Evolutionary conservation across 2,797 vertebrate genomes (phyloP).

Genomic region (Notolabrus celidotus): DNA sequence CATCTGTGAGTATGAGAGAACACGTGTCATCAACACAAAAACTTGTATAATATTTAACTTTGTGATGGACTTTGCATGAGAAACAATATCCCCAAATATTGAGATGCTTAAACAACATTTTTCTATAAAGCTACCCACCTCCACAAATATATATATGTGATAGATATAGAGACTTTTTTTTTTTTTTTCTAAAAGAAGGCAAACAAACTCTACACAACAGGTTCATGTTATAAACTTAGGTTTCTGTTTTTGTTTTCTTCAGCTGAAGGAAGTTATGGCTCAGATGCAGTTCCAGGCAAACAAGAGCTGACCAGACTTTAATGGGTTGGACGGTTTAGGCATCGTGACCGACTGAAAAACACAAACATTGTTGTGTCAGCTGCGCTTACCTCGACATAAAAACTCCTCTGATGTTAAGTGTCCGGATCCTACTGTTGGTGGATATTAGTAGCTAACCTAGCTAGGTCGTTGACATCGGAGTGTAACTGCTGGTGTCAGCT

Average conservation of each 20-base stretch:
- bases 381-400: slow-evolving; percentile 5
- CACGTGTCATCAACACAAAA: slow-evolving; percentile 42
- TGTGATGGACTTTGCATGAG: slow-evolving; percentile 61
- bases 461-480: slow-evolving; percentile 50
- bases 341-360: slow-evolving; percentile 20
- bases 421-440: slow-evolving; percentile 20
- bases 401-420: slow-evolving; percentile 20
- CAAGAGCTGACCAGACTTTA: slow-evolving; percentile 64
- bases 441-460: slow-evolving; percentile 23
- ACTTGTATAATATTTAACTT: slow-evolving; percentile 35
- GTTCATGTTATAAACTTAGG: slow-evolving; percentile 66
- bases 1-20: slow-evolving; percentile 27
- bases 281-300: slow-evolving; percentile 86
- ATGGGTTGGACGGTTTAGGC: slow-evolving; percentile 55
- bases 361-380: slow-evolving; percentile 1
- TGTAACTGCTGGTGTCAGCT: slow-evolving; percentile 76
- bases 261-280: slow-evolving; percentile 84
- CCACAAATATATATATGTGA: slow-evolving; percentile 79
- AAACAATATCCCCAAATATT: slow-evolving; percentile 71
- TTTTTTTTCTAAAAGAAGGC: slow-evolving; percentile 76
- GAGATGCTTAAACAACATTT: slow-evolving; percentile 76
- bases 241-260: slow-evolving; percentile 66
- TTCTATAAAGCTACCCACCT: slow-evolving; percentile 81
- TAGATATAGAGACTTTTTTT: slow-evolving; percentile 76
- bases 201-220: slow-evolving; percentile 80